A percentile compares a stretch with the other conserved stretches of the same genome.
Evolutionary conservation across 1,140 invertebrate species (phyloP).

Genomic region (Matsumurasca onukii): DNA sequence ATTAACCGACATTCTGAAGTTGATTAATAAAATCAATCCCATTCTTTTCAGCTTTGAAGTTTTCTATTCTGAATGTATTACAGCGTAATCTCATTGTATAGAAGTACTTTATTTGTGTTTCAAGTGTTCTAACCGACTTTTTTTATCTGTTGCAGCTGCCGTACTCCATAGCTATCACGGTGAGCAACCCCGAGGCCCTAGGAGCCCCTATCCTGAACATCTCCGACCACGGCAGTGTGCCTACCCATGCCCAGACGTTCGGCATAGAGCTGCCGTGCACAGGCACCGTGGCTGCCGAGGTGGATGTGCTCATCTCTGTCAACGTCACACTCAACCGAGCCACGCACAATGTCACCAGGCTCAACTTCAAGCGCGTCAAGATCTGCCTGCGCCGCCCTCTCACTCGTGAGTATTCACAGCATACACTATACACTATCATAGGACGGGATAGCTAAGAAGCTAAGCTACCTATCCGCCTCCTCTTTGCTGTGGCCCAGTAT

Average conservation of each 20-base stretch:
- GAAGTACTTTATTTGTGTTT: background rate
- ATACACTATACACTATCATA: no score
- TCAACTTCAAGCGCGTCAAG: constrained; percentile 81
- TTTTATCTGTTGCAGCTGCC: constrained; percentile 61
- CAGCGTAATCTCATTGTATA: no score
- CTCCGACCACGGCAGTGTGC: constrained; percentile 73
- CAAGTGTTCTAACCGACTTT: background rate
- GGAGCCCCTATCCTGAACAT: constrained; percentile 78
- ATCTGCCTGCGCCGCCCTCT: constrained; percentile 70
- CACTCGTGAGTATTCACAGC: constrained; percentile 29
- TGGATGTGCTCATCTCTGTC: constrained; percentile 77
- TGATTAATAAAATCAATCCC: no score
- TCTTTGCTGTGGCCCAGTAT: no score
- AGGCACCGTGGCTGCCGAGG: constrained; percentile 75
- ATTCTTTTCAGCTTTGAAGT: no score
- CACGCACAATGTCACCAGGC: constrained; percentile 66
- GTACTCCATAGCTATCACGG: constrained; percentile 71
- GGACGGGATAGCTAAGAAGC: no score
- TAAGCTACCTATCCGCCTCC: no score
- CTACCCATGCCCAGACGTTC: constrained; percentile 75
- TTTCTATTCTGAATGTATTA: no score
- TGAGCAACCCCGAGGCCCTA: constrained; percentile 63
- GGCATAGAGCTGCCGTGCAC: constrained; percentile 79
- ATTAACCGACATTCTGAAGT: no score
- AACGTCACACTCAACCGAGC: constrained; percentile 74